These are phyloP conservation scores for Micoletzkya japonica DNA, from an alignment of 2,888 invertebrate species.

Conservation along the genomic window DNA sequence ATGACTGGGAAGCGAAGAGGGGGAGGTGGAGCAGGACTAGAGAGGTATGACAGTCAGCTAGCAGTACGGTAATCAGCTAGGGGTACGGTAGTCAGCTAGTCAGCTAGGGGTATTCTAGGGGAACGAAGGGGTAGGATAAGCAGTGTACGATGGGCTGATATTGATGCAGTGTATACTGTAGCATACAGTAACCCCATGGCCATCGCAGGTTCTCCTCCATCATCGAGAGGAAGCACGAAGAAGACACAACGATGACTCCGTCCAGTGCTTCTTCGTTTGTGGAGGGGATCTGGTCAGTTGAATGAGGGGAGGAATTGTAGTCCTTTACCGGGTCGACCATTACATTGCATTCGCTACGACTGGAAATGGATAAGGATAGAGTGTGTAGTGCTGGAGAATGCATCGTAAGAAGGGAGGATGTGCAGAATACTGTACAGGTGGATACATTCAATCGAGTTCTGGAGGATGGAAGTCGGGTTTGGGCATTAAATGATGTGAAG, in stretches of 20 bases:
- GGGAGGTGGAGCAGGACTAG: slow-evolving; percentile 20
- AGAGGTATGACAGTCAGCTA: not conserved
- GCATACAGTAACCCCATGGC: not conserved
- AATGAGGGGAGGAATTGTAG: not conserved
- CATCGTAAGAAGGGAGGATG: no score
- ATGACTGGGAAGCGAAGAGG: slow-evolving; percentile 9
- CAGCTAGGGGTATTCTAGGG: no score
- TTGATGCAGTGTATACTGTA: no score
- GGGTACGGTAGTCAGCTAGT: no score
- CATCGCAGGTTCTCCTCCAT: not conserved
- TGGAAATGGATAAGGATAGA: no score
- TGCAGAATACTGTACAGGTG: no score
- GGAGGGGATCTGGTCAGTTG: slow-evolving; percentile 24
- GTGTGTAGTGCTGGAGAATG: no score
- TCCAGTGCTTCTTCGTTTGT: slow-evolving; percentile 6
- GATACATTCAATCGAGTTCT: slow-evolving; percentile 16
- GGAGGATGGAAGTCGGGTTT: slow-evolving; percentile 9
- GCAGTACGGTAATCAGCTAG: no score
- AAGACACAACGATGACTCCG: not conserved
- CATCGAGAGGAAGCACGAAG: not conserved
- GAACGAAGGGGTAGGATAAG: no score
- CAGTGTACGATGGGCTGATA: no score
- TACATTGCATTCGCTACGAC: no score
- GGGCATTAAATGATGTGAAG: slow-evolving; percentile 12
- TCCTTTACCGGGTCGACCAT: no score